These are phyloP conservation scores for Paraescarpia echinospica DNA, from an alignment of 1,140 invertebrate genomes.

Conservation along the genomic window DNA sequence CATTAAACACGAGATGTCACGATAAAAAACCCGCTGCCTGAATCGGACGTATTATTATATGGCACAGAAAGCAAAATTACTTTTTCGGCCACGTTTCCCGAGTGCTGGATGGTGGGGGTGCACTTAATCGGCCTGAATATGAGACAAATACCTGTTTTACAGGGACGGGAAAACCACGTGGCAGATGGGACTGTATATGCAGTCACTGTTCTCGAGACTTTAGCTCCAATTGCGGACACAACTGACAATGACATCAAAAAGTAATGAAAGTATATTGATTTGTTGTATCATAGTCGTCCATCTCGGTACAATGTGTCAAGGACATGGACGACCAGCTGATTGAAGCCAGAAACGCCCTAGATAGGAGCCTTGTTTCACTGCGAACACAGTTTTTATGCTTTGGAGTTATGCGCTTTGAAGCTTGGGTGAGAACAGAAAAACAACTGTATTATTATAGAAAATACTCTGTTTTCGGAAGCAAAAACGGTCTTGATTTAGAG, in stretches of 20 bases:
- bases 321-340: background rate
- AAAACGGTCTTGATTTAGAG: no score
- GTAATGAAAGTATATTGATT: background rate
- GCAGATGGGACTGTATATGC: background rate
- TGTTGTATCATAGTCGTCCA: background rate
- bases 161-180: background rate
- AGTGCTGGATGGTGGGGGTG: background rate
- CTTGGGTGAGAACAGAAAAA: no score
- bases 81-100: background rate
- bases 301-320: background rate
- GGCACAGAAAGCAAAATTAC: background rate
- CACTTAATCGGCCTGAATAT: background rate
- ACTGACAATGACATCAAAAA: background rate
- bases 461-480: no score
- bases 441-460: no score
- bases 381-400: no score
- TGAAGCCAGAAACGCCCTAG: background rate
- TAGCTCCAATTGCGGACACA: background rate
- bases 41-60: background rate
- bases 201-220: background rate
- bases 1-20: background rate
- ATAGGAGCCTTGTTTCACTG: background rate
- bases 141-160: background rate
- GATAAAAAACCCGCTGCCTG: background rate
- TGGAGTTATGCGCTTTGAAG: no score